Conservation (phyloP, 2,888 invertebrate species). For the Amblyjoppa fuscipennis region DNA sequence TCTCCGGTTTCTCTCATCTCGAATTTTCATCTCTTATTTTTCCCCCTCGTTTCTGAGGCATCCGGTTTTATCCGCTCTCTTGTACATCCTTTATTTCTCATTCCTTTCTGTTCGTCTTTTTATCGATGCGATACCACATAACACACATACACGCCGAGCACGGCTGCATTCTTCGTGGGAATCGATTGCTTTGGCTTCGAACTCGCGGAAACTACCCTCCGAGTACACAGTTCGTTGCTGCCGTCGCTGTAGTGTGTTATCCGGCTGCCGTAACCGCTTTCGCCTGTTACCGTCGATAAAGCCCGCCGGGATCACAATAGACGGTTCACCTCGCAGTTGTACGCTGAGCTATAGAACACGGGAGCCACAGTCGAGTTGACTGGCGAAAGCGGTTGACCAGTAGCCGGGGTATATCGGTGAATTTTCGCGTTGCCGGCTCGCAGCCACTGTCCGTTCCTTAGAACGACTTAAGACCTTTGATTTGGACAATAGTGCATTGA, state of each 20-base stretch:
- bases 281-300: constrained; percentile 58
- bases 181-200: constrained; percentile 50
- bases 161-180: constrained; percentile 2
- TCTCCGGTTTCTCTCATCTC: constrained; percentile 6
- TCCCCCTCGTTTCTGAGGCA: constrained; percentile 14
- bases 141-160: background rate
- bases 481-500: constrained; percentile 8
- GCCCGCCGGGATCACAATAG: constrained; percentile 57
- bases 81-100: constrained; percentile 18
- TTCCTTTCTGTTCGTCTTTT: background rate
- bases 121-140: background rate
- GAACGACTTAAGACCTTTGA: constrained; percentile 29
- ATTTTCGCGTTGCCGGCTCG: constrained; percentile 47
- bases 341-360: constrained; percentile 13
- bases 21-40: background rate
- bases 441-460: background rate
- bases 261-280: constrained; percentile 41
- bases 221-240: constrained; percentile 35
- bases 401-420: constrained; percentile 20
- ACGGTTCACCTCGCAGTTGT: constrained; percentile 43
- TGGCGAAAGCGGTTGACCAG: constrained; percentile 47
- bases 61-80: constrained; percentile 2
- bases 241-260: constrained; percentile 33
- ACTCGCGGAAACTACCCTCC: constrained; percentile 20
- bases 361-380: constrained; percentile 27